Base-by-base conservation (phyloP, 1,140 invertebrate genomes). In the Papilio aristodemus region DNA sequence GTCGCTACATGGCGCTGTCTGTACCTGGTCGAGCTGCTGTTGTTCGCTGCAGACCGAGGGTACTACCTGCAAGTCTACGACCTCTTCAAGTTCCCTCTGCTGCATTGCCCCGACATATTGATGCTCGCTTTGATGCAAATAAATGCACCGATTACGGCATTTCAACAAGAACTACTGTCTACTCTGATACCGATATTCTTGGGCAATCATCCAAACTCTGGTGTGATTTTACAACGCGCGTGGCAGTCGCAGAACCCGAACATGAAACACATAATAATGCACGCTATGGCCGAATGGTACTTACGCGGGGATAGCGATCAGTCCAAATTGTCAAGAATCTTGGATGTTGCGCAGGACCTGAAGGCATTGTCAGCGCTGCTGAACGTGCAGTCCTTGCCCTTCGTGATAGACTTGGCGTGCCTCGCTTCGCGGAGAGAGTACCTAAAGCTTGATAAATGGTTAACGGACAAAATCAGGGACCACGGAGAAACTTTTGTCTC, bases 281-380 rank as follows among this genome's bases (percentile, higher is more conserved):
- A 98, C 78, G 95, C 97, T 0, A 99, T 99, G 98, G 97, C 97
- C 4, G 98, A 99, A 67, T 99, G 98, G 97, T 99, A 99, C 86
- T 93, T 96, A 69, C 94, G 97, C 32, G 95, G 96, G 25, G 97
- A 98, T 75, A 95, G 96, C 80, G 98, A 99, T 90, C 98, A 99
- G 89, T 95, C 95, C 0, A 94, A 97, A 81, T 91, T 99, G 2
- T 98, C 98, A 0, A 92, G 98, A 22, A 99, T 99, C 77, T 92
- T 99, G 17, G 98, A 99, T 84, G 96, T 99, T 7, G 98, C 98
- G 3, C 99, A 99, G 90, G 99, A 99, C 92, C 91, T 99, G 0
- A 99, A 99, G 91, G 98, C 98, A 0, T 86, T 99, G 0, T 98
- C 97, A 0, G 93, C 97, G 72, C 92, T 99, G 14, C 91, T 99